Percentiles rank a stretch among this genome's conserved stretches.
Conservation (phyloP, 2,113 vertebrate species). For the Erpornis zantholeuca region DNA sequence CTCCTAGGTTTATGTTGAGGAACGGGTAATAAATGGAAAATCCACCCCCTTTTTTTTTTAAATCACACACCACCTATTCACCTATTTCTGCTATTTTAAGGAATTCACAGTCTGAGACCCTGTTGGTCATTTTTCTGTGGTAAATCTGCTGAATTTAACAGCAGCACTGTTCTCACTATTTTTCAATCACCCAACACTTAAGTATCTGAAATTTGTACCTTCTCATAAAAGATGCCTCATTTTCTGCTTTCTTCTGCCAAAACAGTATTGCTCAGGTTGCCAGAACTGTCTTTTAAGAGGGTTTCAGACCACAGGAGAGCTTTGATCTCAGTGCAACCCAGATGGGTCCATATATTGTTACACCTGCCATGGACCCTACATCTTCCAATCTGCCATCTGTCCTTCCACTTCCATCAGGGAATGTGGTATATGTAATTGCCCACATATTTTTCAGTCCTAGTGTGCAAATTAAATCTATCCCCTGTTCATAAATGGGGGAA, state of each 20-base stretch:
- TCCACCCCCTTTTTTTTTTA: background rate
- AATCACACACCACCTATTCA: background rate
- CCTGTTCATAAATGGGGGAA: background rate
- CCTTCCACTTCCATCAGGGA: constrained; percentile 1
- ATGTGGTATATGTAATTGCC: background rate
- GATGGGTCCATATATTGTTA: constrained; percentile 59
- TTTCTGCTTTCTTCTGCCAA: background rate
- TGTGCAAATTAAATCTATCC: background rate
- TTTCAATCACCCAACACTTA: constrained; percentile 11
- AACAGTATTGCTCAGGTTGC: constrained; percentile 18
- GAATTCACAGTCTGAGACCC: background rate
- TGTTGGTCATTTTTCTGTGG: background rate
- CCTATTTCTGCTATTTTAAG: background rate
- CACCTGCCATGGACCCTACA: background rate
- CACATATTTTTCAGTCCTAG: background rate
- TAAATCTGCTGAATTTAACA: background rate
- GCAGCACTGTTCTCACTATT: constrained; percentile 1
- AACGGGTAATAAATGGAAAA: background rate
- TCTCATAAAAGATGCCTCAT: background rate
- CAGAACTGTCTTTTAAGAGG: constrained; percentile 4
- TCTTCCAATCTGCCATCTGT: constrained; percentile 49
- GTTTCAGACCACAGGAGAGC: background rate
- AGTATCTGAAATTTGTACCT: background rate
- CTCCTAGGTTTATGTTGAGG: background rate
- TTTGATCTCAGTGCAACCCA: constrained; percentile 37